Base-by-base conservation (phyloP, 2,113 vertebrate species). In the Vulpes ferrilata region DNA sequence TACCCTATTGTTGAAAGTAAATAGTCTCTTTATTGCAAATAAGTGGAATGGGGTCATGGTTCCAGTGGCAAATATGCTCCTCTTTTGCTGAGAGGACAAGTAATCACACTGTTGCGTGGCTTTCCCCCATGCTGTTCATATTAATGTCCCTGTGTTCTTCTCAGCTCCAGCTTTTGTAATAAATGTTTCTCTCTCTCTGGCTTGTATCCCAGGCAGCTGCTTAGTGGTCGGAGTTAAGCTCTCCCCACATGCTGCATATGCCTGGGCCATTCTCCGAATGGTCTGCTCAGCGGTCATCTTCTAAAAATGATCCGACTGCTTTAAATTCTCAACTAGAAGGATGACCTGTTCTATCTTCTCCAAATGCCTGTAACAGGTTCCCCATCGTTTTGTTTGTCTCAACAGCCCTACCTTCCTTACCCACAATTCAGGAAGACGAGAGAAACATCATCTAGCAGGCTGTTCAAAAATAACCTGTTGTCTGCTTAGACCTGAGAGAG, bases 21-120 rank as follows among this genome's bases (percentile, higher is more conserved):
- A 97, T 83, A 96, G 71, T 97, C 92, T 95, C 96, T 98, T 98
- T 98, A 96, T 98, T 96, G 87, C 97, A 98, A 97, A 97, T 98
- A 97, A 98, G 96, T 96, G 88, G 94, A 96, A 93, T 73, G 96
- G 96, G 95, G 94, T 97, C 97, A 84, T 43, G 12, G 90, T 97
- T 98, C 76, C 86, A 92, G 97, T 89, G 48, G 83, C 90, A 91
- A 5, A 53, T 64, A 32, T 6, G 48, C 9, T 48, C 32, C 27
- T 90, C 57, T 62, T n/a, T 87, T 83, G 60, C 43, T 0, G 67
- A 94, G 73, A 78, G 71, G 91, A 95, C 76, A 90, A n/a, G 86
- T 73, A 62, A 4, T 73, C 71, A 4, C 48, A 15, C 38, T 80
- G 87, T 55, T 67, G 3, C 0, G 0, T 19, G 69, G 73, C 94